Evolutionary conservation across 2,888 invertebrate species (phyloP).

Genomic region (Cerceris ruficornis): DNA sequence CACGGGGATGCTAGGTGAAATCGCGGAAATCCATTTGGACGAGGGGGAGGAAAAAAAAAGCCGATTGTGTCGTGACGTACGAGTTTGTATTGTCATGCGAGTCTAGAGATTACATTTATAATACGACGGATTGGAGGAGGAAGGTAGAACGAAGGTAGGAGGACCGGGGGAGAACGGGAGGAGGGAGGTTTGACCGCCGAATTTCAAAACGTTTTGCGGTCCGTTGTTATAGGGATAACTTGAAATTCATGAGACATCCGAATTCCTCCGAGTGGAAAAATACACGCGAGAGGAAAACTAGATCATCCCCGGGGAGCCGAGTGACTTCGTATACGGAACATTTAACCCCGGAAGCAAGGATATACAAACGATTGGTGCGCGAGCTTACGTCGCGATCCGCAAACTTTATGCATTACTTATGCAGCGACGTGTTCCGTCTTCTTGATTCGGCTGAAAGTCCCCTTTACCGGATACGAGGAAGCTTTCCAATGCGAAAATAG

Average conservation of each 20-base stretch:
- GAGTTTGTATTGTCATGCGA: too few relatives aligned
- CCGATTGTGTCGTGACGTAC: too few relatives aligned
- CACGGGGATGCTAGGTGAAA: not conserved
- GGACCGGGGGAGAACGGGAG: too few relatives aligned
- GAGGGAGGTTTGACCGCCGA: too few relatives aligned
- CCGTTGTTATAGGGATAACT: slow-evolving; percentile 12
- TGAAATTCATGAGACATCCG: slow-evolving; percentile 8
- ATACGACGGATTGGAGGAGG: too few relatives aligned
- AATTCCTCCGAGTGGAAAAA: slow-evolving; percentile 24
- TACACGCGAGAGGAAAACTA: slow-evolving; percentile 11
- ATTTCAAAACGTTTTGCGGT: not conserved
- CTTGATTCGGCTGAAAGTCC: slow-evolving; percentile 34
- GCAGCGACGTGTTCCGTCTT: slow-evolving; percentile 47
- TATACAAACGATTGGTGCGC: slow-evolving; percentile 41
- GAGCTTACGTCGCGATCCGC: slow-evolving; percentile 49
- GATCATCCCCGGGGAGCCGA: slow-evolving; percentile 36
- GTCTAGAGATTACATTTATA: too few relatives aligned
- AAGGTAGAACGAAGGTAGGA: too few relatives aligned
- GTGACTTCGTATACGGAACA: slow-evolving; percentile 37
- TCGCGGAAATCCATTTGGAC: slow-evolving; percentile 13
- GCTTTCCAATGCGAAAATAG: slow-evolving; percentile 16
- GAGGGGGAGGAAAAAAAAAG: too few relatives aligned
- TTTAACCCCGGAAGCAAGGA: slow-evolving; percentile 31
- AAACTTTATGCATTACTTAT: slow-evolving; percentile 49
- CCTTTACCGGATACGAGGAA: slow-evolving; percentile 1